Evolutionary conservation across 2,888 invertebrate species (phyloP).

Genomic region (Lasiommata megera): DNA sequence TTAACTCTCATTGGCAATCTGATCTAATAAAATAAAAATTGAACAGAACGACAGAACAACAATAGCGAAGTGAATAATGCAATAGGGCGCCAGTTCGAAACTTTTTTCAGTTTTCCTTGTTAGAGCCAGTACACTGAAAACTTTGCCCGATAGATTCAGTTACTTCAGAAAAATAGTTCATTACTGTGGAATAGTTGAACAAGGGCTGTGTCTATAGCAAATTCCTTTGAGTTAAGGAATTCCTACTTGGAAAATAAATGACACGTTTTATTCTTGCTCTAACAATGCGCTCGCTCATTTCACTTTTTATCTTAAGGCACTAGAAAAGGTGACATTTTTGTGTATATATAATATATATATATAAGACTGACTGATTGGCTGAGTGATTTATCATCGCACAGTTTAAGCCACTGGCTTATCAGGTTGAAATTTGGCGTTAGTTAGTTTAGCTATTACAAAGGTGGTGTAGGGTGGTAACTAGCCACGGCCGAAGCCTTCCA

Average conservation of each 20-base stretch:
- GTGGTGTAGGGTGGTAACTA: neutral
- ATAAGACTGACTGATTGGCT: no score
- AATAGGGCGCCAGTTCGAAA: constrained; percentile 37
- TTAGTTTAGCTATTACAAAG: no score
- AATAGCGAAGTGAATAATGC: constrained; percentile 49
- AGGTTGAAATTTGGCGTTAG: no score
- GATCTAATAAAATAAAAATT: constrained; percentile 24
- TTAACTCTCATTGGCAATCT: no score
- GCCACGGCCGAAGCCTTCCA: no score
- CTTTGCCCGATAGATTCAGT: constrained; percentile 46
- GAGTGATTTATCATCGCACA: no score
- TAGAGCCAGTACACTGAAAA: constrained; percentile 38
- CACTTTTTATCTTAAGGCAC: neutral
- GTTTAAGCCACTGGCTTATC: no score
- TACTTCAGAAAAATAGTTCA: constrained; percentile 39
- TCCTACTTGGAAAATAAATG: neutral
- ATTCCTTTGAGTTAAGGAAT: constrained; percentile 17
- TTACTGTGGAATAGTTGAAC: constrained; percentile 30
- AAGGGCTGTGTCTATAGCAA: constrained; percentile 14
- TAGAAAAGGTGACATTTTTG: no score
- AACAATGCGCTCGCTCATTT: constrained; percentile 1
- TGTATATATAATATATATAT: no score
- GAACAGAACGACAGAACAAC: constrained; percentile 12
- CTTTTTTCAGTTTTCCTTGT: constrained; percentile 34
- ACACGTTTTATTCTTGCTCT: neutral